These are phyloP conservation scores for Periplaneta americana DNA, from an alignment of 1,140 invertebrate species.

Conservation along the genomic window DNA sequence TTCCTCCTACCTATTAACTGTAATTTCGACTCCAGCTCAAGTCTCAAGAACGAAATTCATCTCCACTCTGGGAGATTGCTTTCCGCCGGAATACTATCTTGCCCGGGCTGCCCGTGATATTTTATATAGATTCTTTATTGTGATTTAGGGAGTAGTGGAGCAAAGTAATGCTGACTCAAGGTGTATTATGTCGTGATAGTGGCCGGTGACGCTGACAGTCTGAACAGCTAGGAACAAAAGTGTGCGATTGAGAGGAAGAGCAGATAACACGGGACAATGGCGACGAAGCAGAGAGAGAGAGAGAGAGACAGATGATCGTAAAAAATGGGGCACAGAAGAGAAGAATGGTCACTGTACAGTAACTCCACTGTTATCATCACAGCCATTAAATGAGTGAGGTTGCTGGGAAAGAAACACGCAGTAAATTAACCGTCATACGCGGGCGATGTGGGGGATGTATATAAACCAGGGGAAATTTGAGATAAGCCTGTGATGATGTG, in stretches of 20 bases:
- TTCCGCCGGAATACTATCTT: neutral
- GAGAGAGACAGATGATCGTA: neutral
- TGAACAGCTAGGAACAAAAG: neutral
- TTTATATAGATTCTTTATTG: neutral
- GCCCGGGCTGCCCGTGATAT: neutral
- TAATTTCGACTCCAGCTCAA: too few relatives aligned
- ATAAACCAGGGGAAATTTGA: neutral
- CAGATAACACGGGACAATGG: neutral
- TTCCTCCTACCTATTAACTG: too few relatives aligned
- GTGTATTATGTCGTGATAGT: neutral
- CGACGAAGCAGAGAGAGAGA: neutral
- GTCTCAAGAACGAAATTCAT: neutral
- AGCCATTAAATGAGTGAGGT: neutral
- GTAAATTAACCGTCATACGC: neutral
- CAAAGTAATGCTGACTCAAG: neutral
- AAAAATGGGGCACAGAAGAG: neutral
- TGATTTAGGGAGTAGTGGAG: neutral
- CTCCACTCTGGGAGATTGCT: neutral
- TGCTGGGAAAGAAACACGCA: neutral
- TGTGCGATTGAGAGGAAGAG: neutral
- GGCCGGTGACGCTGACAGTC: too few relatives aligned
- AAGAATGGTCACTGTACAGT: neutral
- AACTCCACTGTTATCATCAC: neutral
- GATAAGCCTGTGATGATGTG: neutral
- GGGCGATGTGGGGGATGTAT: neutral